Base-by-base conservation (phyloP, 2,797 vertebrate genomes). In the Anniella stebbinsi region DNA sequence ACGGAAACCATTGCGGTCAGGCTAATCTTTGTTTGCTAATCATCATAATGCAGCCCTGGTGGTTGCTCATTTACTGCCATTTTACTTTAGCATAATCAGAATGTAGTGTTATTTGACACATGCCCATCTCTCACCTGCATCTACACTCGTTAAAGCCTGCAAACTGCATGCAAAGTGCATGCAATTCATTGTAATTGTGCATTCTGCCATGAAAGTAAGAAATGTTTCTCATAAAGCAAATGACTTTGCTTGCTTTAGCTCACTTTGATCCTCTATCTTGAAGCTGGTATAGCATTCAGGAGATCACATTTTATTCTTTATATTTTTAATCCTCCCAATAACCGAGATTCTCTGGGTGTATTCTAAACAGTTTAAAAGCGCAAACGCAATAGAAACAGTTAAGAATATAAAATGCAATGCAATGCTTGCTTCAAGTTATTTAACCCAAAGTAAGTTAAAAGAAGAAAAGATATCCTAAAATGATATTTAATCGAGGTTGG, bases 201-300 rank as follows among this genome's bases (percentile, higher is more conserved):
- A 0, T 63, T 72, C 73, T 54, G 73, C 80, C 48, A 17, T 28
- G 51, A 70, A 81, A 78, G 6, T 33, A 17, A 2, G 63, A 28
- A 66, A 75, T 80, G 28, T 41, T 89, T 91, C 73, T 41, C 18
- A 69, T 90, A 69, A 30, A 86, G 48, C 80, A 87, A 76, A 54
- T 69, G 33, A 82, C 57, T 76, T 75, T 45, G 17, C 36, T 83
- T 83, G 51, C 38, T 48, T 67, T 75, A 41, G 57, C 69, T 89
- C 87, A 38, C 38, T 77, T 69, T 86, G 25, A 13, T 75, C 45
- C 41, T 70, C 48, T 48, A 30, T 57, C 84, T 38, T 18, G 75
- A 48, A 87, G 36, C 33, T 1, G 6, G 23, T 25, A 33, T 15
- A 80, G 6, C 10, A 66, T 54, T 54, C 57, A 63, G 0, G 0